Base-by-base conservation (phyloP, 2,797 vertebrate genomes). In the Anas capensis region DNA sequence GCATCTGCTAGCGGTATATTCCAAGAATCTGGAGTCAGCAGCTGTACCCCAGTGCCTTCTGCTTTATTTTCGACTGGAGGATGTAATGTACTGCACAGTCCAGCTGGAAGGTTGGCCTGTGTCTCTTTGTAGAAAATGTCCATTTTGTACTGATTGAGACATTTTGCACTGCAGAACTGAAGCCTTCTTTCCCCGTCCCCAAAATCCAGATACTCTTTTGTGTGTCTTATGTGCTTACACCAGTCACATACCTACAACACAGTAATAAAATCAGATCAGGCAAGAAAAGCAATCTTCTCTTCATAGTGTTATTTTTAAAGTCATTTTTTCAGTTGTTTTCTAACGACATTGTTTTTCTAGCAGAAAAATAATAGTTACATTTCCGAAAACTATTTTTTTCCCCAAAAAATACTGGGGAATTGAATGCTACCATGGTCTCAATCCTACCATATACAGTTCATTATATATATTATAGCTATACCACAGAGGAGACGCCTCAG, bases 61-160 rank as follows among this genome's bases (percentile, higher is more conserved):
- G 98, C 97, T 98, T 99, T 99, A 96, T 98, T 98, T 94, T 99
- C 99, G n/a, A 98, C 97, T 93, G 98, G 97, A 92, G 98, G 97
- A 85, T 99, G 99, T 95, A 99, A 98, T 69, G 99, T 98, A 97
- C 99, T 99, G 97, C 99, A 99, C 96, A 99, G 98, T 88, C 99
- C 99, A 97, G 99, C 98, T 96, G 98, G 99, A 97, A 99, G 98
- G 40, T 99, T 99, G 71, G 99, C 99, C 98, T 99, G 99, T 78
- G 99, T 99, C 98, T 99, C 99, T 98, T 99, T 99, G 98, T 99
- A 99, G 98, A 99, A 99, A 98, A 99, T 99, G 98, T 99, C 99
- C 99, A 99, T 99, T 98, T 99, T 99, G 97, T 99, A 99, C 97
- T 99, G 99, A 98, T 99, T 99, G 96, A 99, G 98, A 98, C 99